These are phyloP conservation scores for Arvicanthis niloticus DNA, from an alignment of 2,113 vertebrate species.

Conservation along the genomic window DNA sequence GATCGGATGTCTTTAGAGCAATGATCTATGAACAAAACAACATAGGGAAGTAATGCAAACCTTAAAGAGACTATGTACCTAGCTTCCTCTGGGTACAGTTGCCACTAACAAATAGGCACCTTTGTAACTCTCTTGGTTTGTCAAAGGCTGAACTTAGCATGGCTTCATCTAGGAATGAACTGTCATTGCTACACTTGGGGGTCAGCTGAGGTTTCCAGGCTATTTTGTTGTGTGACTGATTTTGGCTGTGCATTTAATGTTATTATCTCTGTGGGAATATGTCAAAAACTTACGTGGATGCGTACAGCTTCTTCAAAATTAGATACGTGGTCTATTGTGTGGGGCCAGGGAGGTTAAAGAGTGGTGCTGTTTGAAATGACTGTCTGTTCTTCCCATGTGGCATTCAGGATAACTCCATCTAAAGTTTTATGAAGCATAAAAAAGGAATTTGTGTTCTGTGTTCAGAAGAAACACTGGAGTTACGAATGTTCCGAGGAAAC, in stretches of 20 bases:
- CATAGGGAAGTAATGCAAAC: background rate
- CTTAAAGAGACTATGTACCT: background rate
- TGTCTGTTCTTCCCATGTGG: background rate
- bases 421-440: background rate
- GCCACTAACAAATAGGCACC: background rate
- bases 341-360: background rate
- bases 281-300: background rate
- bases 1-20: background rate
- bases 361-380: slow-evolving; percentile 14
- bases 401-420: background rate
- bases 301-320: slow-evolving; percentile 27
- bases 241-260: background rate
- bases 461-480: slow-evolving; percentile 26
- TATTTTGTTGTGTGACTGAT: slow-evolving; percentile 47
- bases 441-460: background rate
- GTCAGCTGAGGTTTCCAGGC: background rate
- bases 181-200: background rate
- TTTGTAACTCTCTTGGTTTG: background rate
- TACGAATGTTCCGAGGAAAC: background rate
- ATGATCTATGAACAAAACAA: background rate
- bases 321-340: background rate
- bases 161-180: background rate
- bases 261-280: slow-evolving; percentile 19
- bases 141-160: background rate
- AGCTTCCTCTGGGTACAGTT: background rate